phyloP scores from a whole-genome alignment of 2,113 vertebrate genomes.

The Leptocoma aspasia region DNA sequence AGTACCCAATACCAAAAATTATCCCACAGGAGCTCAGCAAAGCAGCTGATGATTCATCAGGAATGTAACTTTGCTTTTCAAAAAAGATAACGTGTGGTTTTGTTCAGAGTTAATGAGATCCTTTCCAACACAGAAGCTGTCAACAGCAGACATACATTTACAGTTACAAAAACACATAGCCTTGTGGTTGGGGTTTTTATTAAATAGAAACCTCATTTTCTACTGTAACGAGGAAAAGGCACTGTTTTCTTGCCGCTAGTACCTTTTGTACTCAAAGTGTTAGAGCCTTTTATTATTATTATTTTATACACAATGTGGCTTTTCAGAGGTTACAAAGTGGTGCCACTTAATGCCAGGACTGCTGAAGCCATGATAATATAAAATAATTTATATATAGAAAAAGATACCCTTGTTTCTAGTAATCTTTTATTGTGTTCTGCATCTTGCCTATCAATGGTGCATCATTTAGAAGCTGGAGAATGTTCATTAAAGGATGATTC shows the following conservation, averaged over 20 bases:
- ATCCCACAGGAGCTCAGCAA: conserved; percentile 40
- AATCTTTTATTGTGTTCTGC: background rate
- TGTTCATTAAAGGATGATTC: background rate
- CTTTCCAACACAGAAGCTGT: conserved; percentile 31
- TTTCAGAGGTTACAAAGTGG: background rate
- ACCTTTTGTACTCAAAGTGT: conserved; percentile 20
- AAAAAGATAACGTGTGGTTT: conserved; percentile 39
- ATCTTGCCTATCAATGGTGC: background rate
- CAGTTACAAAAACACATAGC: conserved; percentile 15
- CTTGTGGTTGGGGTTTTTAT: background rate
- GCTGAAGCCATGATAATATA: background rate
- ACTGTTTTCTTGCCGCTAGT: background rate
- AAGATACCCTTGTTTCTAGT: background rate
- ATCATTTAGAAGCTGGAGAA: background rate
- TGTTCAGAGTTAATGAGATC: conserved; percentile 45
- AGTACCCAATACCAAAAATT: conserved; percentile 22
- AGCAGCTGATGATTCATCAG: conserved; percentile 7
- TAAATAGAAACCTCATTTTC: conserved; percentile 45
- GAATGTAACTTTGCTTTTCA: background rate
- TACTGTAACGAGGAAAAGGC: background rate
- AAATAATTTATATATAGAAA: background rate
- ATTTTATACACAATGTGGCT: background rate
- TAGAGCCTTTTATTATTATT: background rate
- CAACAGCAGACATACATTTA: conserved; percentile 12
- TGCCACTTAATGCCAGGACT: background rate